A percentile compares a stretch with the other conserved stretches of the same genome.
These are phyloP conservation scores for Sebastes vulpes DNA, from an alignment of 2,797 vertebrate species.

Conservation along the genomic window DNA sequence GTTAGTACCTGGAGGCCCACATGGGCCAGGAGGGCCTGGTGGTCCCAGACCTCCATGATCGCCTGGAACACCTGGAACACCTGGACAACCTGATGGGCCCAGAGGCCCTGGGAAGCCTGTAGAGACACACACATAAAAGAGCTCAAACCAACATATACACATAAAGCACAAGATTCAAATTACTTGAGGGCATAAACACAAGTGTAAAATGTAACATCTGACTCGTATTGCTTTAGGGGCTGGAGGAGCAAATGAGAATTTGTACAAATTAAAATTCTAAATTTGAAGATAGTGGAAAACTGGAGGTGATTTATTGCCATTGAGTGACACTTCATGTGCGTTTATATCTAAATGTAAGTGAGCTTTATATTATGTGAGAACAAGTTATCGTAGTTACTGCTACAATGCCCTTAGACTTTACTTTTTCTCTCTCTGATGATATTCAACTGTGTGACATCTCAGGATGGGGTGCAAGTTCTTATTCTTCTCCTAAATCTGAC, in stretches of 20 bases:
- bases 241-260: not conserved
- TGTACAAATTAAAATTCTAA: not conserved
- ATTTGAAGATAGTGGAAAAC: not conserved
- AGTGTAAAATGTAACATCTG: not conserved
- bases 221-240: not conserved
- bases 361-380: not conserved
- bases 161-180: not conserved
- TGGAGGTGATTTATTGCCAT: not conserved
- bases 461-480: not conserved
- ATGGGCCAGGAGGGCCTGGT: constrained; percentile 49
- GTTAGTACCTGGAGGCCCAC: constrained; percentile 59
- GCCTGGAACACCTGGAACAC: constrained; percentile 55
- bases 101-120: constrained; percentile 55
- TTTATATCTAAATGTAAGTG: not conserved
- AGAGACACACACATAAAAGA: not conserved
- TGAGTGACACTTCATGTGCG: not conserved
- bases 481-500: not conserved
- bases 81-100: constrained; percentile 44
- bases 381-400: not conserved
- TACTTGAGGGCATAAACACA: too few species aligned
- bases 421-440: not conserved
- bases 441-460: not conserved
- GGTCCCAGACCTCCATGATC: constrained; percentile 49
- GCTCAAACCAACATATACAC: not conserved
- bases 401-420: not conserved